A percentile compares a stretch with the other conserved stretches of the same genome.
Conservation (phyloP, 2,113 vertebrate genomes). For the Quiscalus mexicanus region DNA sequence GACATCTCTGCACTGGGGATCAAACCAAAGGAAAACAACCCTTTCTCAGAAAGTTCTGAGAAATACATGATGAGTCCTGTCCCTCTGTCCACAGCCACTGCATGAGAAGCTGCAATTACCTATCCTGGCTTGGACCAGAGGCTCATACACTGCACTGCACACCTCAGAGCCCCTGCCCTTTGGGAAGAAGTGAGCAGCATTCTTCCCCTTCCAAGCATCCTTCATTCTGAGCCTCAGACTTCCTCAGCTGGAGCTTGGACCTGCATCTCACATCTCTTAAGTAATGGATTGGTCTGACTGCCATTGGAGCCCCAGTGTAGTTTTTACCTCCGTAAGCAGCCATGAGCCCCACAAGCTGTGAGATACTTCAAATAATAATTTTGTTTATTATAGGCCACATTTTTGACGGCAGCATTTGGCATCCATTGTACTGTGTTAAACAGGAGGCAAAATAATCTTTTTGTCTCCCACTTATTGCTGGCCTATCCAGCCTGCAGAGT, state of each 20-base stretch:
- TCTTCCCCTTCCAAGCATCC: neutral
- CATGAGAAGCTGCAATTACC: neutral
- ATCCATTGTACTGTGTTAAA: neutral
- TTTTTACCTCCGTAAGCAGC: neutral
- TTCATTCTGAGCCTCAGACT: neutral
- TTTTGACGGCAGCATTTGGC: neutral
- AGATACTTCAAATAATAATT: neutral
- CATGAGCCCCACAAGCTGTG: neutral
- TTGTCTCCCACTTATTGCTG: neutral
- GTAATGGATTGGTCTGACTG: neutral
- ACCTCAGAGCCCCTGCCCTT: neutral
- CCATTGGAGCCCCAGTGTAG: neutral
- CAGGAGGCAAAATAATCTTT: neutral
- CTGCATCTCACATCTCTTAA: neutral
- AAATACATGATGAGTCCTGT: neutral
- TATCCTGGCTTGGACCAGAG: neutral
- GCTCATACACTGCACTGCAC: neutral
- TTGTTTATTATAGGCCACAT: neutral
- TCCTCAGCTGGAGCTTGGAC: neutral
- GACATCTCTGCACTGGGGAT: neutral
- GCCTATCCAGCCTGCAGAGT: neutral
- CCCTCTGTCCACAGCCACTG: neutral
- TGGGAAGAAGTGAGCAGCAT: neutral
- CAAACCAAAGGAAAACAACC: neutral
- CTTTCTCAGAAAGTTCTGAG: neutral